A percentile compares a stretch with the other conserved stretches of the same genome.
These are phyloP conservation scores for Pygocentrus nattereri DNA, from an alignment of 2,797 vertebrate genomes.

Conservation along the genomic window DNA sequence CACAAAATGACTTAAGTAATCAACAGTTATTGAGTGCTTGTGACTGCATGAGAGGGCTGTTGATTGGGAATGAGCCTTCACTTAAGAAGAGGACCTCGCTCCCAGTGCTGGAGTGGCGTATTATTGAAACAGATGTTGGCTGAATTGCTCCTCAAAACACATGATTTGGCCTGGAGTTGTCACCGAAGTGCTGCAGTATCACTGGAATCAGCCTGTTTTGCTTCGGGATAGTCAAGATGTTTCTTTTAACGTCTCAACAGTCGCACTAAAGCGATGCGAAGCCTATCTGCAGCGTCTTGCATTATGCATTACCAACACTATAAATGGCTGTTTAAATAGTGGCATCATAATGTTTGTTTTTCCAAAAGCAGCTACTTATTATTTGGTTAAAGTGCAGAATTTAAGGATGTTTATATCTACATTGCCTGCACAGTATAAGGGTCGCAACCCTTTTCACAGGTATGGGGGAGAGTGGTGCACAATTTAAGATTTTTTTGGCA, in stretches of 20 bases:
- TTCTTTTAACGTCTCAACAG: conserved; percentile 14
- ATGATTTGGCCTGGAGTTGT: conserved; percentile 51
- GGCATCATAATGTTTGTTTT: background rate
- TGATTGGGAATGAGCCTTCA: conserved; percentile 63
- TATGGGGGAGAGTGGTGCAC: no score
- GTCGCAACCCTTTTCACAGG: no score
- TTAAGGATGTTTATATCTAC: no score
- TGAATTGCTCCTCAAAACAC: conserved; percentile 58
- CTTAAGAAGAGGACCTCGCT: conserved; percentile 56
- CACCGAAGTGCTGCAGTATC: conserved; percentile 36
- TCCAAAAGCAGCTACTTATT: background rate
- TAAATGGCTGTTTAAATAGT: background rate
- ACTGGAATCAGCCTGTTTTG: conserved; percentile 46
- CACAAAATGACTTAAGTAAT: conserved; percentile 59
- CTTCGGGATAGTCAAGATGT: conserved; percentile 36
- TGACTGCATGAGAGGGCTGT: conserved; percentile 57
- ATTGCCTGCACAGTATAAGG: no score
- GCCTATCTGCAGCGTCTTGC: conserved; percentile 25
- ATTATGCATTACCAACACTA: conserved; percentile 21
- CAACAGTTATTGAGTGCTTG: conserved; percentile 64
- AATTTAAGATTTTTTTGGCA: no score
- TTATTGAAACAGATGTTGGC: conserved; percentile 50
- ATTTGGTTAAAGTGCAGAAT: no score
- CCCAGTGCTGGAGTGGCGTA: conserved; percentile 51
- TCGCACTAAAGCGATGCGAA: conserved; percentile 22